Evolutionary conservation across 2,888 invertebrate species (phyloP), one percentile per base, ranked within the genome.

Genomic region (Orthosia gothica): DNA sequence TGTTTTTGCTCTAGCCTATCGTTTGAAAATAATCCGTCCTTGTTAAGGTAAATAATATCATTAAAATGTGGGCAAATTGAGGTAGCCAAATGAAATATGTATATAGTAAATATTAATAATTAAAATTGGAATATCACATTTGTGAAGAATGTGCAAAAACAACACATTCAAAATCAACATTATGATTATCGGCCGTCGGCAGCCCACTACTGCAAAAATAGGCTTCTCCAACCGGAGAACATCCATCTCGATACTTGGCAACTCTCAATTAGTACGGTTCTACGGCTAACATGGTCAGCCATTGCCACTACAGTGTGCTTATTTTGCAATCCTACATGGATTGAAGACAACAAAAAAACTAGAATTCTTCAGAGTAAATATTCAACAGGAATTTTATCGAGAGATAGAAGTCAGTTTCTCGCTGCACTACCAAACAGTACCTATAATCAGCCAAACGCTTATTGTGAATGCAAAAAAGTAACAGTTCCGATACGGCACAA

Each of bases 401-500:
- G 47, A 47, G 12, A n/a, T n/a, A n/a, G 9, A 55, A 40, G 12
- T 12, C 52, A 62, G 20, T 55, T 59, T 13, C 12, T 63, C 18
- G 13, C 32, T 23, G 20, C 20, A 15, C 23, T 26, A n/a, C 18
- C 5, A 9, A 67, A 54, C 16, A 54, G 15, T 64, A 58, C 45
- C n/a, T 62, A 55, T 64, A 78, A 80, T 73, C 67, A 40, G 47
- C 58, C 15, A 55, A 80, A 79, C 54, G 54, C 15, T 40, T 20
- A 74, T 82, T 82, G 65, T 82, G 12, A 78, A 73, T 74, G 49
- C 83, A 77, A 82, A 74, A 74, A 81, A 78, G 73, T 70, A 69
- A 50, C 75, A 64, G 54, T 66, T 71, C 70, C 50, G 55, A 77
- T 68, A 73, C 65, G 47, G 18, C 13, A 63, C 69, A 81, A 81